Percentiles rank a stretch among this genome's conserved stretches.
These are phyloP conservation scores for Sceloporus tristichus DNA, from an alignment of 2,113 vertebrate genomes.

Conservation along the genomic window DNA sequence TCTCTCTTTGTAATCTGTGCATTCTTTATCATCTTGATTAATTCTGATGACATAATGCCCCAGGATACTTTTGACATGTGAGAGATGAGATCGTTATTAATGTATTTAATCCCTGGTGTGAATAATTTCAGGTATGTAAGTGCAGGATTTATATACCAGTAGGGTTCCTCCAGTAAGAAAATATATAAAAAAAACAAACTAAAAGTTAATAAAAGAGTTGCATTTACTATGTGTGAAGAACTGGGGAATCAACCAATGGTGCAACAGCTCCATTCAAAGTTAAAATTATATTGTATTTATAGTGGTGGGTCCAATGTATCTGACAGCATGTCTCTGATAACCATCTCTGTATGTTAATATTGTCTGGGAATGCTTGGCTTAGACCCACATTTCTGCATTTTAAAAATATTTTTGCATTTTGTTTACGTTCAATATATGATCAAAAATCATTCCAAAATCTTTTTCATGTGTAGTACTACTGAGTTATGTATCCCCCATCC, in stretches of 20 bases:
- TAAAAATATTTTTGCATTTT: constrained; percentile 27
- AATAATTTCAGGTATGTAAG: constrained; percentile 74
- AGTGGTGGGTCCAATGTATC: neutral
- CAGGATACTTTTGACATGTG: constrained; percentile 65
- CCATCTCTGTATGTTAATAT: too few relatives aligned
- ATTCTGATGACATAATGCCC: constrained; percentile 66
- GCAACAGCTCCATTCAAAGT: neutral
- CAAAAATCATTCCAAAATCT: too few relatives aligned
- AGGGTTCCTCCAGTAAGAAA: constrained; percentile 41
- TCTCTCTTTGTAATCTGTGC: constrained; percentile 78
- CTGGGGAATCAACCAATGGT: neutral
- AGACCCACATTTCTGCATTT: neutral
- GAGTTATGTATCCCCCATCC: too few relatives aligned
- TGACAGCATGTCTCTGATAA: neutral
- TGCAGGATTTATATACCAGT: constrained; percentile 55
- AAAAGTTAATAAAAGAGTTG: neutral
- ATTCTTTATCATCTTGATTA: constrained; percentile 79
- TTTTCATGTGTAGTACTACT: too few relatives aligned
- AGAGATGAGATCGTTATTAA: constrained; percentile 58
- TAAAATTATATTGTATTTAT: neutral
- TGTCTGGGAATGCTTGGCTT: neutral
- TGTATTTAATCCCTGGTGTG: constrained; percentile 72
- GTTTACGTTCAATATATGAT: neutral
- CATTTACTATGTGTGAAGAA: neutral
- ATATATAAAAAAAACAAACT: constrained; percentile 2